Evolutionary conservation across 2,113 vertebrate genomes (phyloP).

Genomic region (Thalassarche chlororhynchos): DNA sequence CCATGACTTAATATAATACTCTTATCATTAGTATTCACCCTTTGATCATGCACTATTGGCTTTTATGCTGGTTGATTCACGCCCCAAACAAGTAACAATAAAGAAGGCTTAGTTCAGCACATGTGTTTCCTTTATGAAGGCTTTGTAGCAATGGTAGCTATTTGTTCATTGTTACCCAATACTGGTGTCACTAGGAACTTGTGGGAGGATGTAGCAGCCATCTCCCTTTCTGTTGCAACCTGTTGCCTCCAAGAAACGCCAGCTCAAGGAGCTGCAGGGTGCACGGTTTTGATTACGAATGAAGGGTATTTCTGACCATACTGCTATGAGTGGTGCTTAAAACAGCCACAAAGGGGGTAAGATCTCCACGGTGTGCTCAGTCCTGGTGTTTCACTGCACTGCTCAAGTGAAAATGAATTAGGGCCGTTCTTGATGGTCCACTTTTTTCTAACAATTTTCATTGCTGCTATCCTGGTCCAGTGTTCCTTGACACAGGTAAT

Average conservation of each 20-base stretch:
- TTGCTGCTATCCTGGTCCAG: background rate
- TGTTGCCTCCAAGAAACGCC: background rate
- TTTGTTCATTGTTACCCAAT: background rate
- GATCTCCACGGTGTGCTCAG: accelerated
- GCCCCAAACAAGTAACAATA: background rate
- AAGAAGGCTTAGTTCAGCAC: background rate
- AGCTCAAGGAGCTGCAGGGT: background rate
- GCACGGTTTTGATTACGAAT: background rate
- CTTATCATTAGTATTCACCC: background rate
- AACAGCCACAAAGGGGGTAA: background rate
- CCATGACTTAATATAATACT: background rate
- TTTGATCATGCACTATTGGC: constrained; percentile 23
- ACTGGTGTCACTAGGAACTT: background rate
- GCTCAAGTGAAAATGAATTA: background rate
- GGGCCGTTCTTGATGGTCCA: background rate
- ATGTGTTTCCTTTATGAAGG: background rate
- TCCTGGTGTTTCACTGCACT: background rate
- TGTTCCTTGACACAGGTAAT: background rate
- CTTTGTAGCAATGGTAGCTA: background rate
- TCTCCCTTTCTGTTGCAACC: background rate
- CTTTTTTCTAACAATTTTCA: background rate
- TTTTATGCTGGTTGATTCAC: background rate
- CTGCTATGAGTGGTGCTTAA: background rate
- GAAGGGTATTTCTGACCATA: background rate
- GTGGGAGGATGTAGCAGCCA: background rate